Base-by-base conservation (phyloP, 2,888 invertebrate genomes). In the Cartodere bifasciata region DNA sequence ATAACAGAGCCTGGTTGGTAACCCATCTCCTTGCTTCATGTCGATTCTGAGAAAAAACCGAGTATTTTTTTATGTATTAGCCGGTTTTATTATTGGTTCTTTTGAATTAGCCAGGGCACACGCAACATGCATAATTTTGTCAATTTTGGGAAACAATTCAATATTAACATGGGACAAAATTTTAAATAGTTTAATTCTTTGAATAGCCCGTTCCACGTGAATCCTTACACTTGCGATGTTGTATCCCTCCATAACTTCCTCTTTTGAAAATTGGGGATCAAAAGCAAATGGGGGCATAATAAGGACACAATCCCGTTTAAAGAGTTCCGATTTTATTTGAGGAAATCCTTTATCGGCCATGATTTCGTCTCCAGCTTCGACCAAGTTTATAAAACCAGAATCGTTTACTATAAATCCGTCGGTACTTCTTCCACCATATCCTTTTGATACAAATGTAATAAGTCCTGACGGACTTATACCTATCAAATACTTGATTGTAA, bases 371-470 rank as follows among this genome's bases (percentile, higher is more conserved):
- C 33, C 37, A 9, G 39, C 34, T 31, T 45, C 43, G 2, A 47
- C 12, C 13, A 46, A 32, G 4, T 44, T 31, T 4, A 46, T n/a
- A 36, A 49, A 45, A 5, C 43, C 42, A 11, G 34, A 36, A 32
- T 43, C 41, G 29, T 44, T 43, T 3, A 29, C 31, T 16, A 49
- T 46, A 22, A 32, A 46, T 24, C 38, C 28, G 30, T 48, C 43
- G 9, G 38, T 41, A 3, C 39, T 22, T 22, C 38, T 11, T 11
- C 43, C 45, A 5, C 44, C 45, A 28, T 43, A 46, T 3, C 39
- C 39, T 31, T 46, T 43, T 6, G 44, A 47, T 4, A 46, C 13
- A 28, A 43, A 42, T 12, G 35, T 34, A 13, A 49, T 43, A 6
- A 30, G 26, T 12, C 47, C 44, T 23, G 27, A 35, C 4, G 45